phyloP scores from a whole-genome alignment of 2,113 vertebrate genomes.

The Microtus oregoni region DNA sequence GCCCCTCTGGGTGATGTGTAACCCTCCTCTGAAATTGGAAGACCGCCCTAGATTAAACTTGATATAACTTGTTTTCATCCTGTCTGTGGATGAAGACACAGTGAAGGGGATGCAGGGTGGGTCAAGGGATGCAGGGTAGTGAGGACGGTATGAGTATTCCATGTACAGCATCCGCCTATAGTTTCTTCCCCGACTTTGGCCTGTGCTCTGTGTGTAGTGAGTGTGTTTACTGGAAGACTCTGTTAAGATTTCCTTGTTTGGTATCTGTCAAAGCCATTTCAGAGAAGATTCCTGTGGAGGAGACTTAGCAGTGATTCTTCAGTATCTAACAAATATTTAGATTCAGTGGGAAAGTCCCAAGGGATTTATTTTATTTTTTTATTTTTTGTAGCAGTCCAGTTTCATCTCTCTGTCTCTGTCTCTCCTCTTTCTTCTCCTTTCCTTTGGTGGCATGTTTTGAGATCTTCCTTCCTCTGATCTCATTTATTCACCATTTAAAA shows the following conservation, averaged over 20 bases:
- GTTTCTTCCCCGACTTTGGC: neutral
- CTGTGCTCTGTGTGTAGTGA: neutral
- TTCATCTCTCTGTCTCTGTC: neutral
- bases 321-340: neutral
- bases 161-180: neutral
- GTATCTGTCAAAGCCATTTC: neutral
- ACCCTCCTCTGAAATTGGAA: neutral
- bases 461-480: neutral
- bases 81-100: neutral
- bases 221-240: neutral
- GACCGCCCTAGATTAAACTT: neutral
- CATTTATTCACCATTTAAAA: neutral
- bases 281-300: neutral
- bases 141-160: too few relatives aligned
- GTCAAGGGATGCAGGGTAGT: neutral
- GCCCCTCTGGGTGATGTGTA: neutral
- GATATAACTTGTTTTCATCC: neutral
- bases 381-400: neutral
- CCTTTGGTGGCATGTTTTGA: neutral
- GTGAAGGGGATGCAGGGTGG: neutral
- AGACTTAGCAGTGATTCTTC: neutral
- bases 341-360: neutral
- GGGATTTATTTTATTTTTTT: neutral
- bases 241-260: neutral
- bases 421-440: neutral